Evolutionary conservation across 2,113 vertebrate species (phyloP).

Genomic region (Micromys minutus): DNA sequence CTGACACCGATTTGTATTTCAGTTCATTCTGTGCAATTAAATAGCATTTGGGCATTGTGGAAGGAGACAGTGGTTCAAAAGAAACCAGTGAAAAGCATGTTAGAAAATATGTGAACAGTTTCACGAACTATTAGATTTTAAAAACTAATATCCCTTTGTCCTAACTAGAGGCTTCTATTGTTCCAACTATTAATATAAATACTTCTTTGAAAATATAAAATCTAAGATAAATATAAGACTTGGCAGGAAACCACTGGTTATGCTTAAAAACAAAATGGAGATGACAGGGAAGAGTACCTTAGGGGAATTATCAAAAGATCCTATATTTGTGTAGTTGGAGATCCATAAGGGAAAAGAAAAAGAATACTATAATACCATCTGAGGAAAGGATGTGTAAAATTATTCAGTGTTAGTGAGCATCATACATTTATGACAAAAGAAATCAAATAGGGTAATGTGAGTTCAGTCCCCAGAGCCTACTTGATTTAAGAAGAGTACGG

Average conservation of each 20-base stretch:
- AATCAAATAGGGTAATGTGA: constrained; percentile 9
- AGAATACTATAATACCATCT: background rate
- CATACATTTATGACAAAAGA: constrained; percentile 15
- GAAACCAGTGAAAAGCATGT: background rate
- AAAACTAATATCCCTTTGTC: constrained; percentile 34
- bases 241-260: background rate
- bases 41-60: background rate
- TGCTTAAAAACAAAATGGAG: background rate
- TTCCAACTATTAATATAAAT: constrained; percentile 32
- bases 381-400: constrained; percentile 37
- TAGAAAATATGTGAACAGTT: background rate
- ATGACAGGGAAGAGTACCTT: background rate
- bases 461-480: background rate
- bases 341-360: constrained; percentile 5
- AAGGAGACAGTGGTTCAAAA: background rate
- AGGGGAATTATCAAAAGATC: background rate
- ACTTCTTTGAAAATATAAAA: constrained; percentile 51
- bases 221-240: constrained; percentile 21
- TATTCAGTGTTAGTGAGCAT: background rate
- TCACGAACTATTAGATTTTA: constrained; percentile 25
- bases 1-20: background rate
- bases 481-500: background rate
- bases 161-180: background rate
- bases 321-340: background rate
- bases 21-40: background rate